Evolutionary conservation across 2,888 invertebrate genomes (phyloP), one percentile per base, ranked within the genome.

Genomic region (Oligia strigilis): DNA sequence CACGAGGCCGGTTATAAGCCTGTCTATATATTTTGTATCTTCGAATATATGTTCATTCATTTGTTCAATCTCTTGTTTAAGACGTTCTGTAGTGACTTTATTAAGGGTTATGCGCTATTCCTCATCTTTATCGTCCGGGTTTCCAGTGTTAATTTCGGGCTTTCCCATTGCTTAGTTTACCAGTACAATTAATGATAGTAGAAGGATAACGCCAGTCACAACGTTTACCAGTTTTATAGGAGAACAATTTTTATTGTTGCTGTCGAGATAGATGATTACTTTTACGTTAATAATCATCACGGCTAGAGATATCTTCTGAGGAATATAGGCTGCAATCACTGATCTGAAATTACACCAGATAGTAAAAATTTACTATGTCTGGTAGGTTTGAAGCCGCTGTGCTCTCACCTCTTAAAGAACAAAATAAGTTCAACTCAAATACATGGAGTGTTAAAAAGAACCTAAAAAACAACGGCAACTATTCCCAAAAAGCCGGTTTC

Each of bases 401-500:
- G n/a, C 19, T 62, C 67, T 72, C 55, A 65, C 19, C 13, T 13
- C 14, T 67, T 69, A 58, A 71, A 75, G 8, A 36, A 36, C 43
- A 64, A 64, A 75, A 71, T 75, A 72, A 52, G n/a, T 52, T 67
- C 58, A 78, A 72, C 75, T 77, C 43, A 55, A 72, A 84, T 62
- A 72, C 72, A 71, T 69, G 69, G 46, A 60, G 64, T 72, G 29
- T 73, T 79, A 76, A 89, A 82, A 84, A 55, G 14, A 82, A 67
- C 46, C 49, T 75, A 87, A 90, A 88, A 90, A 82, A 73, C 83
- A 83, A 81, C 84, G 84, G 87, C 81, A 85, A 88, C 88, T 84
- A 85, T 90, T 83, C 74, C 86, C 83, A 77, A 89, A 90, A 90
- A 89, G 72, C 89, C 85, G 87, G 90, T 90, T 89, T 81, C 58